Evolutionary conservation across 2,113 vertebrate genomes (phyloP).

Genomic region (Pomatostomus ruficeps): DNA sequence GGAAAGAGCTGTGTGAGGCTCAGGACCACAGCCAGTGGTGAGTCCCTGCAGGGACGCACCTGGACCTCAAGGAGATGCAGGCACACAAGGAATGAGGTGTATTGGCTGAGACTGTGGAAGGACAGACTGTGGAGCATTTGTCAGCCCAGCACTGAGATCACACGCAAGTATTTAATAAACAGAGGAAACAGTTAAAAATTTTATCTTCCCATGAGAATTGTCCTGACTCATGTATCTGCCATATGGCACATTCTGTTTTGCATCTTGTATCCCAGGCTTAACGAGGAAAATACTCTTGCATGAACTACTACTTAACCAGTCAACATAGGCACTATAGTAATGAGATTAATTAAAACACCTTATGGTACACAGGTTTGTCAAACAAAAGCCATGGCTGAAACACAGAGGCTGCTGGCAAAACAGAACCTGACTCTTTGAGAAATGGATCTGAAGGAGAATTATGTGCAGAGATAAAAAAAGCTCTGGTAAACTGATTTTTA

Average conservation of each 20-base stretch:
- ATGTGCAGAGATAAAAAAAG: background rate
- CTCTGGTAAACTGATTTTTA: background rate
- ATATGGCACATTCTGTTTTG: background rate
- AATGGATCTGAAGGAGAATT: background rate
- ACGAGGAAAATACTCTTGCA: background rate
- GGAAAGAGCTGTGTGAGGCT: background rate
- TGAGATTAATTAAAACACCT: conserved; percentile 30
- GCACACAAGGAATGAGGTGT: background rate
- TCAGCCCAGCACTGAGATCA: background rate
- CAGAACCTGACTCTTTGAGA: background rate
- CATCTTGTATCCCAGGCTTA: background rate
- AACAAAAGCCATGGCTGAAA: background rate
- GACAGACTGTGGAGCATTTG: background rate
- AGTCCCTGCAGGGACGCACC: background rate
- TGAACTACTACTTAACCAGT: background rate
- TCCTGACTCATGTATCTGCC: background rate
- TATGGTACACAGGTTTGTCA: background rate
- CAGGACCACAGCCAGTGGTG: background rate
- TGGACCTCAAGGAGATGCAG: background rate
- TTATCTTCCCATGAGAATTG: background rate
- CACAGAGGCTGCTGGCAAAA: background rate
- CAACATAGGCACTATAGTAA: background rate
- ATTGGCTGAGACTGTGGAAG: fast-evolving
- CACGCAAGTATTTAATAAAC: background rate
- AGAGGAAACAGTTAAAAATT: background rate